A percentile compares a stretch with the other conserved stretches of the same genome.
Evolutionary conservation across 2,888 invertebrate species (phyloP).

Genomic region (Drosophila suboccidentalis): DNA sequence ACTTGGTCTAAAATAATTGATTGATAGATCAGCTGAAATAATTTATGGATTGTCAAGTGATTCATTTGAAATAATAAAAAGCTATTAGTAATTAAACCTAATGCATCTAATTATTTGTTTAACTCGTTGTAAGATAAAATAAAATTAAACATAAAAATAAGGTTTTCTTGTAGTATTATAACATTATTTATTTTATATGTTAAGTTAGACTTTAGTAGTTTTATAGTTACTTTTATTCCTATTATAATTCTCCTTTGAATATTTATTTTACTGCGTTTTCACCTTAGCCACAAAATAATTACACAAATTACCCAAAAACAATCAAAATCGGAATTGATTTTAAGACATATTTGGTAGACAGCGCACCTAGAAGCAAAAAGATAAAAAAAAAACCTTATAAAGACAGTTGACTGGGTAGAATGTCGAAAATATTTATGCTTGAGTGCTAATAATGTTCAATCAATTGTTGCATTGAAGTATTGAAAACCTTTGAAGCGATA

Average conservation of each 20-base stretch:
- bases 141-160: too few species aligned
- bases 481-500: slow-evolving; percentile 66
- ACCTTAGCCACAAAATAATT: slow-evolving; percentile 54
- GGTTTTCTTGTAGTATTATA: too few species aligned
- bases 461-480: slow-evolving; percentile 63
- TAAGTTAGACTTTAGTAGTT: too few species aligned
- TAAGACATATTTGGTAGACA: slow-evolving; percentile 4
- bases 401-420: slow-evolving; percentile 46
- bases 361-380: slow-evolving; percentile 39
- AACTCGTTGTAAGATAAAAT: too few species aligned
- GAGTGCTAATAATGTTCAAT: slow-evolving; percentile 80
- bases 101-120: too few species aligned
- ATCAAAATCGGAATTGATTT: slow-evolving; percentile 19
- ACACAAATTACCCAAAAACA: slow-evolving; percentile 34
- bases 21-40: not conserved
- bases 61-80: too few species aligned
- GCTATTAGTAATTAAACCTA: too few species aligned
- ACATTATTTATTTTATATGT: too few species aligned
- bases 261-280: slow-evolving; percentile 26
- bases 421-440: slow-evolving; percentile 72
- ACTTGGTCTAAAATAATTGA: not conserved
- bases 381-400: slow-evolving; percentile 34
- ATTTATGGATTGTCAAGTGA: not conserved
- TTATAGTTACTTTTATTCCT: not conserved
- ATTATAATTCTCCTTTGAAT: not conserved